Evolutionary conservation across 2,797 vertebrate genomes (phyloP).

Genomic region (Premnoplex brunnescens): DNA sequence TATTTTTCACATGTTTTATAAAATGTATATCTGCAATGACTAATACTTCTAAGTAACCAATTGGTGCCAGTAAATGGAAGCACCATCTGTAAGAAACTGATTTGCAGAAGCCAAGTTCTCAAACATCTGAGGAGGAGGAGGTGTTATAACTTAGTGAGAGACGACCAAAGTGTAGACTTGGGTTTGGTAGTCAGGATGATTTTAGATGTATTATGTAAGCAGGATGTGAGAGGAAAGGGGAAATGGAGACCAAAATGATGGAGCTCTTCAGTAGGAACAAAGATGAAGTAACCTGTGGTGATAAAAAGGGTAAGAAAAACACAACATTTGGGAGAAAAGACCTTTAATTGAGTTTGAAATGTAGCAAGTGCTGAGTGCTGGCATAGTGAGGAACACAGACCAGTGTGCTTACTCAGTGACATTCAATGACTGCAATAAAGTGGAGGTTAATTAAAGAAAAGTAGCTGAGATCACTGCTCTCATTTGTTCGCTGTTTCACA

Average conservation of each 20-base stretch:
- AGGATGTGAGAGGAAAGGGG: background rate
- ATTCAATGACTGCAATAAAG: background rate
- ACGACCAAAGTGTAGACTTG: slow-evolving; percentile 44
- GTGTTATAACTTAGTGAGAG: slow-evolving; percentile 64
- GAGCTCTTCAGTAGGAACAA: background rate
- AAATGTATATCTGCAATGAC: slow-evolving; percentile 58
- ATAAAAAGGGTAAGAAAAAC: background rate
- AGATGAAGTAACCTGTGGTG: background rate
- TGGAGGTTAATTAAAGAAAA: slow-evolving; percentile 37
- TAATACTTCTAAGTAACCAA: slow-evolving; percentile 58
- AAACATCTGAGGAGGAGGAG: slow-evolving; percentile 62
- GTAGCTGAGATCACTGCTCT: background rate
- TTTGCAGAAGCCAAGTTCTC: slow-evolving; percentile 51
- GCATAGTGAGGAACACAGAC: background rate
- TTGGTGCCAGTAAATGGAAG: slow-evolving; percentile 61
- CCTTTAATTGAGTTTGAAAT: background rate
- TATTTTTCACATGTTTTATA: slow-evolving; percentile 57
- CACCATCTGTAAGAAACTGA: slow-evolving; percentile 54
- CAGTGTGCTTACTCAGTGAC: background rate
- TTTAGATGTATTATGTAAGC: slow-evolving; percentile 51
- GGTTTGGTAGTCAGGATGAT: slow-evolving; percentile 43
- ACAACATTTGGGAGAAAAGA: background rate
- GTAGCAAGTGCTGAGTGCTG: background rate
- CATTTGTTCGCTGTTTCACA: background rate
- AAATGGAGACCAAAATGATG: background rate